Evolutionary conservation across 2,113 vertebrate genomes (phyloP).

Genomic region (Chitala chitala): DNA sequence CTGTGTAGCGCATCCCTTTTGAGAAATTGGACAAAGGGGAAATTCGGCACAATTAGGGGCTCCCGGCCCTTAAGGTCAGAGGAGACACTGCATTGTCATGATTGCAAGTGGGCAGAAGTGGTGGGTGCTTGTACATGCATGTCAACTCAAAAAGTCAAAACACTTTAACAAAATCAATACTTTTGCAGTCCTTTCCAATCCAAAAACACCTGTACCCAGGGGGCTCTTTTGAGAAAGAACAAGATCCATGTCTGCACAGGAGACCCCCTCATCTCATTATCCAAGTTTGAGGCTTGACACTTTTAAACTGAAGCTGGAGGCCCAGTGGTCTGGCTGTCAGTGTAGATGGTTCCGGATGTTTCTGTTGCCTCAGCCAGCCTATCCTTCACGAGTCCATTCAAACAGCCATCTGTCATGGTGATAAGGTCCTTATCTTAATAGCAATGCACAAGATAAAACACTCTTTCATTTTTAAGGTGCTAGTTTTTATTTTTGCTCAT

Average conservation of each 20-base stretch:
- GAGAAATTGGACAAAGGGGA: too few relatives aligned
- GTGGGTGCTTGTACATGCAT: not conserved
- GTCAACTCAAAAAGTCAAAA: not conserved
- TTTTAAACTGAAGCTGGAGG: constrained; percentile 7
- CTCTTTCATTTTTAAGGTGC: constrained; percentile 24
- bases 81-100: too few relatives aligned
- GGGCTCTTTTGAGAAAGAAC: not conserved
- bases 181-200: not conserved
- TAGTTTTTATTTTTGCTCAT: constrained; percentile 35
- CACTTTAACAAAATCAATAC: not conserved
- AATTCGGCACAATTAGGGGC: too few relatives aligned
- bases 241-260: not conserved
- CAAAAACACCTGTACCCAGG: constrained; percentile 3
- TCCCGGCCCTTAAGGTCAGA: too few relatives aligned
- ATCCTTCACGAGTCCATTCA: constrained; percentile 21
- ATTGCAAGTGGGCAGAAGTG: too few relatives aligned
- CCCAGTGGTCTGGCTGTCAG: not conserved
- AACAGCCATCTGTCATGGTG: constrained; percentile 39
- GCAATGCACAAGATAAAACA: constrained; percentile 41
- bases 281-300: constrained; percentile 15
- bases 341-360: not conserved
- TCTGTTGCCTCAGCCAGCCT: not conserved
- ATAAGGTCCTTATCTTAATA: constrained; percentile 55
- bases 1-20: too few relatives aligned
- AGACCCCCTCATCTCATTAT: constrained; percentile 13